These are phyloP conservation scores for Archegozetes longisetosus DNA, from an alignment of 1,140 invertebrate genomes.

Conservation along the genomic window DNA sequence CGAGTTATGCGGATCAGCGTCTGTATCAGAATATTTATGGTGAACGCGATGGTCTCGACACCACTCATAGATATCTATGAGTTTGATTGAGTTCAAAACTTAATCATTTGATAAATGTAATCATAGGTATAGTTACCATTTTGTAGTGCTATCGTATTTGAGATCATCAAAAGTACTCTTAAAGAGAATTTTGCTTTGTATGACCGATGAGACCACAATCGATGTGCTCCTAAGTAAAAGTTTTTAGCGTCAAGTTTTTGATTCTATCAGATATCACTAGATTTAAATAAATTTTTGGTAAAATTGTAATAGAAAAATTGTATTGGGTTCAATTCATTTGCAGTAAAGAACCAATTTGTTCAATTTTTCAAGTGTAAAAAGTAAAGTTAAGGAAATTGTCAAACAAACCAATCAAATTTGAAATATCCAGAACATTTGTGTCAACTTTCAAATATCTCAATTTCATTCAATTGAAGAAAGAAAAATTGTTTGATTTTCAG, in stretches of 20 bases:
- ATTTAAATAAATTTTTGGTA: no score
- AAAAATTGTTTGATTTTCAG: no score
- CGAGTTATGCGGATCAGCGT: conserved; percentile 63
- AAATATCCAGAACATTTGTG: no score
- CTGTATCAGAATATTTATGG: conserved; percentile 61
- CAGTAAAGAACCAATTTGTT: no score
- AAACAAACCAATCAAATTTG: no score
- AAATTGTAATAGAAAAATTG: no score
- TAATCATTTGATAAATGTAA: not conserved
- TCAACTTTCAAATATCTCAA: no score
- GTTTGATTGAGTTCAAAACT: not conserved
- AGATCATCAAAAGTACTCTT: conserved; percentile 27
- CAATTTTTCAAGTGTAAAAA: no score
- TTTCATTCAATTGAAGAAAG: no score
- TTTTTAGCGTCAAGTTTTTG: conserved; percentile 12
- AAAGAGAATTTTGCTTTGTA: conserved; percentile 36
- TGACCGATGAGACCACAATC: conserved; percentile 37
- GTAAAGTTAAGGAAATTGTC: no score
- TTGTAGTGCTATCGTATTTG: conserved; percentile 12
- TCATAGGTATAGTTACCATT: conserved; percentile 1
- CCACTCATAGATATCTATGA: conserved; percentile 82
- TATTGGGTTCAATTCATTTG: no score
- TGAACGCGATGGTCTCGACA: conserved; percentile 60
- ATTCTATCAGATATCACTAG: no score
- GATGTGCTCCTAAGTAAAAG: conserved; percentile 30